Percentiles rank a stretch among this genome's conserved stretches.
phyloP scores from a whole-genome alignment of 2,888 invertebrate genomes.

The Morpho achilles region DNA sequence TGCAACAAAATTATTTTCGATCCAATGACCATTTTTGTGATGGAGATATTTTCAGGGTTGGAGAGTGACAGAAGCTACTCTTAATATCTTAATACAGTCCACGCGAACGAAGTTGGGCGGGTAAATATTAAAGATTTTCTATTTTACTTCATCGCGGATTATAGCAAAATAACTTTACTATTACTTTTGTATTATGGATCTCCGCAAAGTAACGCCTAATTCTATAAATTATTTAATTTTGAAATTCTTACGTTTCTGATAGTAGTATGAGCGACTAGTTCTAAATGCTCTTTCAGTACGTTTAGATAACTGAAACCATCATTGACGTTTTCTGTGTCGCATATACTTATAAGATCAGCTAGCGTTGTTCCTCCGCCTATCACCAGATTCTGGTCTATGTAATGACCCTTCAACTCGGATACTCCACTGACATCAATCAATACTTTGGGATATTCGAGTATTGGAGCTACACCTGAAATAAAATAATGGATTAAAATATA shows the following conservation, averaged over 20 bases:
- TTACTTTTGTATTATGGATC: neutral
- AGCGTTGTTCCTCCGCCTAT: conserved; percentile 79
- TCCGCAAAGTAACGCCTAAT: too few species aligned
- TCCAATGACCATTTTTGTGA: too few species aligned
- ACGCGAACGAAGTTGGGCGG: too few species aligned
- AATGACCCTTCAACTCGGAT: conserved; percentile 69
- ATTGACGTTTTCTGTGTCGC: conserved; percentile 40
- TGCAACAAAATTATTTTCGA: too few species aligned
- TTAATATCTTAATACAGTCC: too few species aligned
- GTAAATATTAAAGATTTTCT: too few species aligned
- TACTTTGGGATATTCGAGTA: conserved; percentile 49
- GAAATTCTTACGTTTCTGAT: conserved; percentile 81
- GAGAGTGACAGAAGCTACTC: too few species aligned
- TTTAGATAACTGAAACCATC: conserved; percentile 78
- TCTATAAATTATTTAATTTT: neutral
- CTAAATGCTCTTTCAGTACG: conserved; percentile 80
- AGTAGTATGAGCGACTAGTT: conserved; percentile 83
- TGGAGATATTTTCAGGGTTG: too few species aligned
- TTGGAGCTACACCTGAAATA: conserved; percentile 57
- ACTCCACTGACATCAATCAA: conserved; percentile 82
- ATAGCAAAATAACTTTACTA: neutral
- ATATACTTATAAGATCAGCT: conserved; percentile 67
- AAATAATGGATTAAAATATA: neutral
- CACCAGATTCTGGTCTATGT: conserved; percentile 53
- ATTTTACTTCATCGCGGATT: too few species aligned